These are phyloP conservation scores for Cataglyphis hispanica DNA, from an alignment of 1,140 invertebrate species.

Conservation along the genomic window DNA sequence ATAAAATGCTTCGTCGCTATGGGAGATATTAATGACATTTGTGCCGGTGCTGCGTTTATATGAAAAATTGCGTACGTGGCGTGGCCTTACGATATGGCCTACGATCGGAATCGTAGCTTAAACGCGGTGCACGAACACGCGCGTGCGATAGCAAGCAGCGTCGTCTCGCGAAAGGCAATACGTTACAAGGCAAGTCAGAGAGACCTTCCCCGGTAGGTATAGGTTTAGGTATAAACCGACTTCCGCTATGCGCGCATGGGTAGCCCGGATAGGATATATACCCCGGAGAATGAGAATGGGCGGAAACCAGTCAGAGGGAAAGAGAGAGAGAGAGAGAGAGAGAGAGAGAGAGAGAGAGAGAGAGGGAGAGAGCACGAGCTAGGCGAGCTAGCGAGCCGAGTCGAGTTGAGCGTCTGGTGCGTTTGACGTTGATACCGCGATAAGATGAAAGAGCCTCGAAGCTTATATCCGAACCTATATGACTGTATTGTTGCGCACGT, in stretches of 20 bases:
- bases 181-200: conserved; percentile 76
- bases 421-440: conserved; percentile 86
- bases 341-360: conserved; percentile 46
- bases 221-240: conserved; percentile 75
- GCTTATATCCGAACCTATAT: conserved; percentile 85
- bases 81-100: background rate
- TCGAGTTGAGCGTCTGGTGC: conserved; percentile 82
- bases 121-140: conserved; percentile 21
- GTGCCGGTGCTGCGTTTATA: conserved; percentile 29
- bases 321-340: conserved; percentile 55
- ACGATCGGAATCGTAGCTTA: conserved; percentile 19
- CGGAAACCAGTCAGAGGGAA: conserved; percentile 79
- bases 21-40: conserved; percentile 50
- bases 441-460: conserved; percentile 86
- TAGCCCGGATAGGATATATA: conserved; percentile 74
- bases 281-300: conserved; percentile 80
- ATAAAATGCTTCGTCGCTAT: conserved; percentile 31
- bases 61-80: conserved; percentile 48
- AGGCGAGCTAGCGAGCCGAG: conserved; percentile 50
- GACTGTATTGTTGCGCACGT: conserved; percentile 84
- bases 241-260: conserved; percentile 72
- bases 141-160: background rate
- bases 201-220: conserved; percentile 33
- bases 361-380: conserved; percentile 40
- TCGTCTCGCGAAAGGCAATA: conserved; percentile 69